phyloP scores from a whole-genome alignment of 2,113 vertebrate genomes.

The Piprites chloris region DNA sequence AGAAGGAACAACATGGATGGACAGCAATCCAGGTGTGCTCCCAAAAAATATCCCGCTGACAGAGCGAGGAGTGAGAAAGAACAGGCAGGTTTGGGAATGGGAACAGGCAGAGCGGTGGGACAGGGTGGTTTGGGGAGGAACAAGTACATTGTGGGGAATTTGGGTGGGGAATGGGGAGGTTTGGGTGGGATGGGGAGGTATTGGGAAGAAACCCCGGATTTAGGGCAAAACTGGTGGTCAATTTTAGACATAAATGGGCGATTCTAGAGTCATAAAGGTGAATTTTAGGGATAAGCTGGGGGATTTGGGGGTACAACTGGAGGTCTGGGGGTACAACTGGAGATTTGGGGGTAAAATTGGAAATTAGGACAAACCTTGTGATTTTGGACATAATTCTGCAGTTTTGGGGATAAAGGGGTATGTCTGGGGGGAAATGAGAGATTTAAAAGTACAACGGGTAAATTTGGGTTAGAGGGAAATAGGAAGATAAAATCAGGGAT shows the following conservation, averaged over 20 bases:
- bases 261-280: neutral
- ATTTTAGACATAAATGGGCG: neutral
- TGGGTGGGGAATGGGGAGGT: neutral
- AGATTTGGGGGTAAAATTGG: neutral
- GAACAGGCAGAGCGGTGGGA: neutral
- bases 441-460: neutral
- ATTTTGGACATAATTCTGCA: neutral
- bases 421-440: neutral
- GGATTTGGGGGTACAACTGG: fast-evolving
- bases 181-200: neutral
- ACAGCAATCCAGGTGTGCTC: neutral
- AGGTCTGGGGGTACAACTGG: fast-evolving
- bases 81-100: neutral
- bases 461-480: neutral
- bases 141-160: fast-evolving
- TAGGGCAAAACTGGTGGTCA: neutral
- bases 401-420: neutral
- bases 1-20: neutral
- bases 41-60: neutral
- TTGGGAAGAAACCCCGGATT: neutral
- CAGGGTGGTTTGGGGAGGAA: neutral
- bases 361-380: neutral
- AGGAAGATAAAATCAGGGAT: neutral
- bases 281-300: neutral
- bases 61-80: neutral